Evolutionary conservation across 2,888 invertebrate species (phyloP).

Genomic region (Pocota personata): DNA sequence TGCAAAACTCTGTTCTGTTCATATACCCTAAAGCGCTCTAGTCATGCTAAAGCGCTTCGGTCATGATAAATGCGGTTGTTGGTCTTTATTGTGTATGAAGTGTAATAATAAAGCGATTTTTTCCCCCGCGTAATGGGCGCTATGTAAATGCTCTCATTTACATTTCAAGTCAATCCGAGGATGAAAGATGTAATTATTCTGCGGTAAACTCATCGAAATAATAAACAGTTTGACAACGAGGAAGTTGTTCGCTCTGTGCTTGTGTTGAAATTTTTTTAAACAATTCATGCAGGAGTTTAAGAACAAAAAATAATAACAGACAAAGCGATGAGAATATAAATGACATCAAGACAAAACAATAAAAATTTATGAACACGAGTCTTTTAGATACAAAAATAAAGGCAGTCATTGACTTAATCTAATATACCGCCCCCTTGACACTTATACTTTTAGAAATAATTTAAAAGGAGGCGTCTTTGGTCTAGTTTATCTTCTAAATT

Average conservation of each 20-base stretch:
- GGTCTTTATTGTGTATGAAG: constrained; percentile 24
- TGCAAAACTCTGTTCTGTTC: too few species aligned
- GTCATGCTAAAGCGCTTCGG: not conserved
- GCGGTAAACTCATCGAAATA: not conserved
- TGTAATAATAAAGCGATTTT: constrained; percentile 22
- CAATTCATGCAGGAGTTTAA: not conserved
- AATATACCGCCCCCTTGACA: not conserved
- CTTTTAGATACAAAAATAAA: not conserved
- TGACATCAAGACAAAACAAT: not conserved
- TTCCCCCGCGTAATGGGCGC: not conserved
- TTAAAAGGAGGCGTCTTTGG: not conserved
- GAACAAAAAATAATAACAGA: not conserved
- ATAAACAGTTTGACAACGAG: constrained; percentile 10
- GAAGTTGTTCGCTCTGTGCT: not conserved
- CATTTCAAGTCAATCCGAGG: not conserved
- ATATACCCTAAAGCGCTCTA: not conserved
- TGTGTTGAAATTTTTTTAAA: not conserved
- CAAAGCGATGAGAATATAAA: not conserved
- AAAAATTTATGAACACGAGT: not conserved
- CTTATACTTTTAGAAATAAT: not conserved
- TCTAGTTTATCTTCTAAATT: not conserved
- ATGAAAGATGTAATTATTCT: not conserved
- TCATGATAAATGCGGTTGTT: constrained; percentile 28
- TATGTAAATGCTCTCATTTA: constrained; percentile 12
- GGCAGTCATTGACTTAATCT: not conserved